phyloP scores from a whole-genome alignment of 1,140 invertebrate species.

The Andrena cerasifolii region DNA sequence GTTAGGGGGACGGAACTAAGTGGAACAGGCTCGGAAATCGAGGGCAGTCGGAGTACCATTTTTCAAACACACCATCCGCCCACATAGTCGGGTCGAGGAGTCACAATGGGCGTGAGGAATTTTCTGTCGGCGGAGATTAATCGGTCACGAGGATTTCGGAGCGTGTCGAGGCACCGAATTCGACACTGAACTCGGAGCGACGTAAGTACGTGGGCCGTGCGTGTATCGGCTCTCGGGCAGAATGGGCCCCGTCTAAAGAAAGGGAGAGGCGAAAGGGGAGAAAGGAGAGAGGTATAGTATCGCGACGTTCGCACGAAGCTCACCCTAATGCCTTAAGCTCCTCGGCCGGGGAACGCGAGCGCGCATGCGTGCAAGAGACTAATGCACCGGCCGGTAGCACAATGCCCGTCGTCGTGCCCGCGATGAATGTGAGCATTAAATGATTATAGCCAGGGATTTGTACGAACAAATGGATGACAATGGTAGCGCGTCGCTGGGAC shows the following conservation, averaged over 20 bases:
- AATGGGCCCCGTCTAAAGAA: not conserved
- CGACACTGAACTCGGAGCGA: conserved; percentile 1
- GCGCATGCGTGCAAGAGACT: conserved; percentile 75
- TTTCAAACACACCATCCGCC: conserved; percentile 41
- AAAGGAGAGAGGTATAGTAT: not conserved
- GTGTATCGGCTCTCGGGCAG: not conserved
- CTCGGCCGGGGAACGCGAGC: conserved; percentile 70
- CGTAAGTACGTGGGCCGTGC: not conserved
- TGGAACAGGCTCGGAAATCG: not conserved
- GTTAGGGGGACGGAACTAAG: not conserved
- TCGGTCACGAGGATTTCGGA: conserved; percentile 69
- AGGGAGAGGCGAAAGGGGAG: not conserved
- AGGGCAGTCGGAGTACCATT: conserved; percentile 26
- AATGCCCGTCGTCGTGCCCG: conserved; percentile 63
- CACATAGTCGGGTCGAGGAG: conserved; percentile 30
- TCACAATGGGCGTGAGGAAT: conserved; percentile 62
- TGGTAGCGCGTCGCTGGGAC: conserved; percentile 62
- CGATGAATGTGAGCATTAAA: conserved; percentile 76
- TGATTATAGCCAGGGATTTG: conserved; percentile 73
- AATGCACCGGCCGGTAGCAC: conserved; percentile 62
- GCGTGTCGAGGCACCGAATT: conserved; percentile 43
- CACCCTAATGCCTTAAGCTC: conserved; percentile 69
- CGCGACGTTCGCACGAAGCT: conserved; percentile 64
- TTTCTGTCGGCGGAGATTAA: conserved; percentile 73
- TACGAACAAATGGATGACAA: conserved; percentile 76